Evolutionary conservation across 23 tunicate species (phyloP), one percentile per base, ranked within the genome.

Genomic region (Diplosoma virens): DNA sequence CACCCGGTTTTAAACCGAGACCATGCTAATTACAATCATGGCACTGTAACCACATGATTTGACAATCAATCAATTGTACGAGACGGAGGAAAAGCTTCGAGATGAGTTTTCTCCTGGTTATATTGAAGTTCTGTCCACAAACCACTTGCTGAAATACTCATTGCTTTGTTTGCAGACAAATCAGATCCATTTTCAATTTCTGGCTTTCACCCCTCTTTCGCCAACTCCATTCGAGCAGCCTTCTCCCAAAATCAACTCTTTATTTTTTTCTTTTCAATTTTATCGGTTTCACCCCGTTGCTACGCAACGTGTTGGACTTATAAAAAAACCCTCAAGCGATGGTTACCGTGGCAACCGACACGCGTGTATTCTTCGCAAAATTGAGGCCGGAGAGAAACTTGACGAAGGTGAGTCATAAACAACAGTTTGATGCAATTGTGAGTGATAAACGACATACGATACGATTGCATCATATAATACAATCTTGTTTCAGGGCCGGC

Each of bases 181-280:
- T 54, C 84, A 82, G 66, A 82, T 88, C 68, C 22, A 47, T 11
- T 21, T 88, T n/a, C 95, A 88, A 30, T 88, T 88, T 76, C 76
- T 88, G 65, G 95, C 87, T 1, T 88, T 76, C 79, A 26, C 80
- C 31, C 68, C 79, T 21, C 95, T 84, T 28, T 46, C 21, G 37
- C 72, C 81, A 6, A 77, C 79, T 5, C 81, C 85, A 11, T 36
- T 34, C 22, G 95, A 82, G 58, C 23, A 75, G 0, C 60, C 73
- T 6, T 80, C 84, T n/a, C 87, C 82, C 25, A 37, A 55, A 1
- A 31, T 82, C 25, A 55, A 77, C 37, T 66, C 86, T 41, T 31
- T 82, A 17, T 88, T 88, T 33, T 82, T 86, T 66, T 77, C 95
- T 25, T 88, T 88, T 36, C 95, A 88, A 53, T 88, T 88, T 35